Base-by-base conservation (phyloP, 2,888 invertebrate genomes). In the Homarus gammarus region DNA sequence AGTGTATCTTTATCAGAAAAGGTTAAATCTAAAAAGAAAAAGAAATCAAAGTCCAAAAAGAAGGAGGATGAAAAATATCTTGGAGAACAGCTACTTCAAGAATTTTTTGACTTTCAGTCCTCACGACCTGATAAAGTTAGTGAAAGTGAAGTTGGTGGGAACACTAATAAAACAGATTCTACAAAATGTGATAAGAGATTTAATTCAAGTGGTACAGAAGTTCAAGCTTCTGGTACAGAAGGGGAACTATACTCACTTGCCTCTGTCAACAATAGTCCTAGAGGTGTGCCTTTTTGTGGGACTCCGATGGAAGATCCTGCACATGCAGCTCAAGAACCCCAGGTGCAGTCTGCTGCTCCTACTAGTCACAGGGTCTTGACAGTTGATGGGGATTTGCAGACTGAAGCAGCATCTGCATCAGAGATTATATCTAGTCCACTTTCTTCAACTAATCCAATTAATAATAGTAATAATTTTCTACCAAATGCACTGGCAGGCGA, bases 31-130 rank as follows among this genome's bases (percentile, higher is more conserved):
- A 79, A 79, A 38, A 51, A 40, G 10, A 61, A 61, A 79, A 70
- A n/a, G 12, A 31, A 18, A 83, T n/a, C 12, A 49, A 8, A 31
- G n/a, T 49, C n/a, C 1, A 61, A 61, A 6, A 22, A n/a, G 12
- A 83, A 81, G 51, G 89, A 89, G 31, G 89, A 79, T 84, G 89
- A 89, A n/a, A 84, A 81, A 12, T 84, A 78, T 15, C 44, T 89
- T 3, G 89, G 89, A 18, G 89, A 89, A 49, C 79, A 89, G 36
- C 68, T 89, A 5, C 49, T 89, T 33, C 49, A 81, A 64, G 89
- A 89, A 61, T 89, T 89, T 89, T 72, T 73, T 5, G 79, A 84
- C 12, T 89, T 89, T 70, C 89, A 89, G 84, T 89, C 89, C 12
- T 73, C 84, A 12, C 78, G 89, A 15, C 38, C 84, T 27, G 84